A percentile compares a stretch with the other conserved stretches of the same genome.
Conservation (phyloP, 2,113 vertebrate genomes). For the Ageneiosus marmoratus region DNA sequence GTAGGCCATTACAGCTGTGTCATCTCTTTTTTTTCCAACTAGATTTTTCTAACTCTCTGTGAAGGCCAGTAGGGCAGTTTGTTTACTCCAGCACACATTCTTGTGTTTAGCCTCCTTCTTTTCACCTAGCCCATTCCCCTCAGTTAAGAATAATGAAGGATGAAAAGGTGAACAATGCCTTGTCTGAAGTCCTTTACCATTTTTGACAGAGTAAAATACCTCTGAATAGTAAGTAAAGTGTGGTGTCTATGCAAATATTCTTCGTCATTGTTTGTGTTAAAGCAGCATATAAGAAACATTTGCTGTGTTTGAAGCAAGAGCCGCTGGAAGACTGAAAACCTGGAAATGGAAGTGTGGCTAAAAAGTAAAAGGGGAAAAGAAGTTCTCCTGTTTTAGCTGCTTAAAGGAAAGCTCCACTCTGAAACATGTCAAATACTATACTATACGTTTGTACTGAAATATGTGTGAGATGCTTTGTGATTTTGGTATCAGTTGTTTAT, state of each 20-base stretch:
- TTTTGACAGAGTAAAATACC: constrained; percentile 64
- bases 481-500: no score
- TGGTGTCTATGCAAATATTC: constrained; percentile 56
- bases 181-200: constrained; percentile 30
- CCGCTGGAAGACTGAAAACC: constrained; percentile 67
- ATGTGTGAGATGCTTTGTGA: background rate
- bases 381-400: constrained; percentile 43
- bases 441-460: background rate
- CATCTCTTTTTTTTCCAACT: constrained; percentile 6
- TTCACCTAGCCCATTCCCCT: background rate
- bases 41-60: background rate
- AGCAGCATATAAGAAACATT: constrained; percentile 53
- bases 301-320: constrained; percentile 53
- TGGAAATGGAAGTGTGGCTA: constrained; percentile 68
- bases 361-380: constrained; percentile 60
- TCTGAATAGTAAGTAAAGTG: constrained; percentile 66
- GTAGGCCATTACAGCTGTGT: constrained; percentile 5
- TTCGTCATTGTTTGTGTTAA: constrained; percentile 57
- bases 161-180: constrained; percentile 10
- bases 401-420: constrained; percentile 37
- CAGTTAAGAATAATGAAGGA: constrained; percentile 21
- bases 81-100: constrained; percentile 2
- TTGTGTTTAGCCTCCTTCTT: background rate
- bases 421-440: background rate
- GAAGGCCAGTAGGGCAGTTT: background rate